Evolutionary conservation across 1,140 invertebrate genomes (phyloP).

Genomic region (Saccostrea glomerata): DNA sequence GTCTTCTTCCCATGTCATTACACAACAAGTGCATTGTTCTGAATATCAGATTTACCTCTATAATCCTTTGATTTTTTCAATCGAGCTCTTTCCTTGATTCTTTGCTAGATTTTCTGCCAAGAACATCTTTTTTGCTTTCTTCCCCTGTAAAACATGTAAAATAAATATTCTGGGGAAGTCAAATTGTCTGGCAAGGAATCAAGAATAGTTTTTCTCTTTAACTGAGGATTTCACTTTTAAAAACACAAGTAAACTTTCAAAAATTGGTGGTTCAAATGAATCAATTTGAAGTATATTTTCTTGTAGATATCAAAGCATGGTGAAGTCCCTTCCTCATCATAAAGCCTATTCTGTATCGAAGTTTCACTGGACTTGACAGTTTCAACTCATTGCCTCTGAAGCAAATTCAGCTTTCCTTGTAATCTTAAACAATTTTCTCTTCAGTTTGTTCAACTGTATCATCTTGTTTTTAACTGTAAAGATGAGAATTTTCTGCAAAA

Average conservation of each 20-base stretch:
- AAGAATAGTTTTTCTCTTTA: background rate
- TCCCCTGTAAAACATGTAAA: conserved; percentile 34
- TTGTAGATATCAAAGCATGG: conserved; percentile 56
- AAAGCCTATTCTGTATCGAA: conserved; percentile 40
- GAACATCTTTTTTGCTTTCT: conserved; percentile 29
- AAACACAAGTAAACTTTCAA: background rate
- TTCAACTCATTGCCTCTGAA: conserved; percentile 35
- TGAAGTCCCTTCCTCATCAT: conserved; percentile 50
- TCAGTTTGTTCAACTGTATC: background rate
- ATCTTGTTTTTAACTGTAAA: background rate
- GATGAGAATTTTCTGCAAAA: background rate
- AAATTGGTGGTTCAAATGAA: background rate
- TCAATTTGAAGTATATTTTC: background rate
- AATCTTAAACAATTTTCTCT: background rate
- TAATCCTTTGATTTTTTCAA: too few species aligned
- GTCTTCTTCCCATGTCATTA: too few species aligned
- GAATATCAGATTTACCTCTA: too few species aligned
- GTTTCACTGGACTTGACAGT: conserved; percentile 43
- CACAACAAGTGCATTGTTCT: too few species aligned
- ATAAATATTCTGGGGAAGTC: background rate
- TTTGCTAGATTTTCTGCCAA: background rate
- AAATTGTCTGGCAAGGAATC: conserved; percentile 18
- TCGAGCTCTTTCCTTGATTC: background rate
- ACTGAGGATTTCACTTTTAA: background rate
- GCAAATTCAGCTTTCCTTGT: conserved; percentile 25